These are phyloP conservation scores for Bellardia pandia DNA, from an alignment of 2,888 invertebrate species.

Conservation along the genomic window DNA sequence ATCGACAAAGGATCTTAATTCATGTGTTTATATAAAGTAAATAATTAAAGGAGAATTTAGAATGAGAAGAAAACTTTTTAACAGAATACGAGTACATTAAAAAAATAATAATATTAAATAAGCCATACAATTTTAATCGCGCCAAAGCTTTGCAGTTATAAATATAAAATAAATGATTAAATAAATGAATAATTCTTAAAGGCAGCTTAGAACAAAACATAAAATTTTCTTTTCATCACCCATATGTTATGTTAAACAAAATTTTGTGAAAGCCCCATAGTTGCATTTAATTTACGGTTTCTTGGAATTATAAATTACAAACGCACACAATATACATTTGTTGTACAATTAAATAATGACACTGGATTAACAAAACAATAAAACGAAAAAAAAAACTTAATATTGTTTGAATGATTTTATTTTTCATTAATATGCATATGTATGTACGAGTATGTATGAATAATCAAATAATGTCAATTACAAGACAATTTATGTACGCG, in stretches of 20 bases:
- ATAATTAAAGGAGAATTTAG: too few relatives aligned
- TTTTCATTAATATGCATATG: background rate
- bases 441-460: background rate
- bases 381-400: background rate
- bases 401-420: background rate
- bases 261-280: background rate
- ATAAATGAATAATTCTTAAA: too few relatives aligned
- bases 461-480: constrained; percentile 55
- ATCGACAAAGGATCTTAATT: too few relatives aligned
- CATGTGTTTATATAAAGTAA: too few relatives aligned
- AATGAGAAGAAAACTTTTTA: too few relatives aligned
- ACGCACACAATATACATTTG: constrained; percentile 33
- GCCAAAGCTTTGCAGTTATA: too few relatives aligned
- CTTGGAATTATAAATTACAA: constrained; percentile 34
- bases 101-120: too few relatives aligned
- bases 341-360: constrained; percentile 43
- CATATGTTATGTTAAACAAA: background rate
- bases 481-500: constrained; percentile 52
- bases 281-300: constrained; percentile 31
- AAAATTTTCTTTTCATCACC: too few relatives aligned
- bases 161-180: too few relatives aligned
- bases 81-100: too few relatives aligned
- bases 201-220: too few relatives aligned
- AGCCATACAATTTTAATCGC: too few relatives aligned
- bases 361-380: background rate